Evolutionary conservation across 2,797 vertebrate species (phyloP).

Genomic region (Microchirus variegatus): DNA sequence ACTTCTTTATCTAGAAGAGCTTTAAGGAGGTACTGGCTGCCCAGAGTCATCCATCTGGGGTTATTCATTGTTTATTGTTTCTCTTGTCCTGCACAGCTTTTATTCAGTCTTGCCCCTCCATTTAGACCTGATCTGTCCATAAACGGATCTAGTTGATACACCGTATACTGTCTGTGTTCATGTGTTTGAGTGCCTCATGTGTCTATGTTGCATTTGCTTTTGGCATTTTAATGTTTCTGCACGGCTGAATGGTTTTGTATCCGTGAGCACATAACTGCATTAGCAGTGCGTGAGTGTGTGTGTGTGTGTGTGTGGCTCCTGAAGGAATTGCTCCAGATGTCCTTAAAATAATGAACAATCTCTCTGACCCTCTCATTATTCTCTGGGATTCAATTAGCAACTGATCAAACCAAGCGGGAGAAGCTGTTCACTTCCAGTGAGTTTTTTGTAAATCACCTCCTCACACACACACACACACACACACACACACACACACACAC

Average conservation of each 20-base stretch:
- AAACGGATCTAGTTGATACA: not conserved
- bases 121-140: constrained; percentile 1
- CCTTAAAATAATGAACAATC: constrained; percentile 67
- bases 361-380: constrained; percentile 53
- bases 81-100: not conserved
- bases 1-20: constrained; percentile 18
- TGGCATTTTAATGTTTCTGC: constrained; percentile 42
- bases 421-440: constrained; percentile 23
- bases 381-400: constrained; percentile 63
- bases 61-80: constrained; percentile 21
- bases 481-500: too few relatives aligned
- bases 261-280: constrained; percentile 19
- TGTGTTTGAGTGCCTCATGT: constrained; percentile 1
- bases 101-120: not conserved
- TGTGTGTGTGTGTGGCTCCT: not conserved
- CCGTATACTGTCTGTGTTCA: not conserved
- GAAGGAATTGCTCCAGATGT: constrained; percentile 59
- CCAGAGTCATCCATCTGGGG: constrained; percentile 1
- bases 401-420: constrained; percentile 57
- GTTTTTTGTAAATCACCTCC: constrained; percentile 33
- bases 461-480: not conserved
- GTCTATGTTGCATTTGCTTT: constrained; percentile 26
- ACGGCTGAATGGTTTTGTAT: constrained; percentile 34
- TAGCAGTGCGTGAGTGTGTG: not conserved
- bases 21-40: not conserved